phyloP scores from a whole-genome alignment of 2,888 invertebrate species.

The Dorcus hopei region DNA sequence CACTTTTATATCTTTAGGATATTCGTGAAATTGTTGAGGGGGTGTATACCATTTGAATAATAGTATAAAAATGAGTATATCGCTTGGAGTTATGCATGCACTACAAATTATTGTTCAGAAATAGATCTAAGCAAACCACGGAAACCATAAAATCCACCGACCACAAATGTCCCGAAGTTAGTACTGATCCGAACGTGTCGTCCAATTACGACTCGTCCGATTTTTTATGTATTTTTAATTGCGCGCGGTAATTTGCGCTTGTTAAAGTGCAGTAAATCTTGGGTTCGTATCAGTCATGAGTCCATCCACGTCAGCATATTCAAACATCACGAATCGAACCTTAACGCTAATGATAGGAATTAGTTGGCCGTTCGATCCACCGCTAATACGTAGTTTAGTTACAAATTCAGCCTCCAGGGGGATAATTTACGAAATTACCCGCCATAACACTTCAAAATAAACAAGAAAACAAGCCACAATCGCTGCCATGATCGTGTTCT shows the following conservation, averaged over 20 bases:
- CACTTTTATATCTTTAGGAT: too few species aligned
- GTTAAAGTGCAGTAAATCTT: constrained; percentile 5
- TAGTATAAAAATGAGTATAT: too few species aligned
- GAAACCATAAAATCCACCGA: too few species aligned
- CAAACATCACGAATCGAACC: constrained; percentile 55
- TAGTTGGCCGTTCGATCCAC: constrained; percentile 60
- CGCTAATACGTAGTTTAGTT: constrained; percentile 65
- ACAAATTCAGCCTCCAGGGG: constrained; percentile 60
- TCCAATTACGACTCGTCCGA: too few species aligned
- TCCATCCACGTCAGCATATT: constrained; percentile 48
- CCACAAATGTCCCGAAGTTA: too few species aligned
- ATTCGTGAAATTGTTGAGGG: too few species aligned
- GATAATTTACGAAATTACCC: constrained; percentile 57
- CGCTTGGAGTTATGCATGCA: too few species aligned
- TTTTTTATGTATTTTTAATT: background rate
- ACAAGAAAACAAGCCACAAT: constrained; percentile 49
- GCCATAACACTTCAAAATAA: constrained; percentile 52
- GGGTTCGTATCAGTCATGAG: constrained; percentile 18
- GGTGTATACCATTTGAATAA: too few species aligned
- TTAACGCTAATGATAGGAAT: constrained; percentile 53
- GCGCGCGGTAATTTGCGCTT: background rate
- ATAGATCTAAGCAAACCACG: too few species aligned
- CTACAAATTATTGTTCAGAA: too few species aligned
- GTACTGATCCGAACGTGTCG: too few species aligned
- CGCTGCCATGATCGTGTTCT: constrained; percentile 48